Evolutionary conservation across 2,888 invertebrate species (phyloP), one percentile per base, ranked within the genome.

Genomic region (Panzeria rudis): DNA sequence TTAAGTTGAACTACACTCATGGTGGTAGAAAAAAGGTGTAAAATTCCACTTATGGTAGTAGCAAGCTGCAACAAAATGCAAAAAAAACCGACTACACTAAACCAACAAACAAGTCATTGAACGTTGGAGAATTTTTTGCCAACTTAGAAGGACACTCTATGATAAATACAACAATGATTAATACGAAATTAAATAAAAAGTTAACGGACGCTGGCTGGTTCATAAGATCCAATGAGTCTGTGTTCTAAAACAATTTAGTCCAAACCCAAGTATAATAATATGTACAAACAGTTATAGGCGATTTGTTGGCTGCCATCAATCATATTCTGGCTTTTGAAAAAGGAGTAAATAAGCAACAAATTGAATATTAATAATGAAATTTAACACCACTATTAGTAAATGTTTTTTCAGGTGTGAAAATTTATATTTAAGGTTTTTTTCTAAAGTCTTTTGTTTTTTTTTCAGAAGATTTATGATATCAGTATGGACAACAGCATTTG

Each of bases 41-140:
- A 85, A 85, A 82, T 79, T 85, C 85, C 82, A 82, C 78, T 85
- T 85, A 85, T 82, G 85, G 85, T 75, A 79, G 59, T 64, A 71
- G 64, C 44, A 69, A 75, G 72, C 69, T 56, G 69, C 62, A 75
- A 66, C 68, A 83, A 59, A 85, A 71, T 59, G 20, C 64, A 72
- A 17, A 20, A 29, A 29, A 50, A 59, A 54, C 56, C 64, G 50
- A 11, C 32, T 15, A 71, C 29, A 41, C 9, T 56, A 54, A 78
- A 59, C 66, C 23, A 71, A 61, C 83, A 82, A 69, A 69, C 73
- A 38, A 76, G 83, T 85, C 85, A 85, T 75, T 85, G 85, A 82
- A 82, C 85, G 85, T 75, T 79, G 68, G 35, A 85, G 82, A 82
- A 85, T 85, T 75, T 82, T 78, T 71, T 69, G 9, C 73, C 75